Evolutionary conservation across 1,140 invertebrate genomes (phyloP).

Genomic region (Prorops nasuta): DNA sequence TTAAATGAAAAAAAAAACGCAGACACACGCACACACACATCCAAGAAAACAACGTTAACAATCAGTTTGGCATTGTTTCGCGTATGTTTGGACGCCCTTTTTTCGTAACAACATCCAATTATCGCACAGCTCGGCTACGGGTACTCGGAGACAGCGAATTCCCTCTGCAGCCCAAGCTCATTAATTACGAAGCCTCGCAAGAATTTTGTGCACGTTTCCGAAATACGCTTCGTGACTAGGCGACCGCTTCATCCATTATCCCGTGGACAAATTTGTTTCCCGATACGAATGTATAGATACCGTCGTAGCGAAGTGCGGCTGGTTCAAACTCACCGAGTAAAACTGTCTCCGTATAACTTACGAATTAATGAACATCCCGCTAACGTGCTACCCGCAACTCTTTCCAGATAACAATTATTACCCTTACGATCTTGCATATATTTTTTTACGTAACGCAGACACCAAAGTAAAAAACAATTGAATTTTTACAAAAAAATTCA

Average conservation of each 20-base stretch:
- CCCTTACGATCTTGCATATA: background rate
- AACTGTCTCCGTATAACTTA: slow-evolving; percentile 37
- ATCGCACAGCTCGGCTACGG: too few species aligned
- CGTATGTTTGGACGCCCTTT: too few species aligned
- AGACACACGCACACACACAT: too few species aligned
- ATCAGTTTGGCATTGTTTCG: too few species aligned
- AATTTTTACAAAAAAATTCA: too few species aligned
- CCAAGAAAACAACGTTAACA: too few species aligned
- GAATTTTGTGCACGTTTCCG: slow-evolving; percentile 30
- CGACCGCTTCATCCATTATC: slow-evolving; percentile 50
- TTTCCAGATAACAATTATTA: slow-evolving; percentile 26
- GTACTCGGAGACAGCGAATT: background rate
- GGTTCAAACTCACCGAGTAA: slow-evolving; percentile 31
- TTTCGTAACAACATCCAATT: too few species aligned
- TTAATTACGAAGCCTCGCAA: slow-evolving; percentile 35
- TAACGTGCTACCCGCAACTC: slow-evolving; percentile 26
- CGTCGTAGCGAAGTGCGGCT: slow-evolving; percentile 23
- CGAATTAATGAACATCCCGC: slow-evolving; percentile 44
- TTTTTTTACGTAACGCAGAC: slow-evolving; percentile 5
- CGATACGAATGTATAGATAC: slow-evolving; percentile 42
- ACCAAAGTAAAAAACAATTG: too few species aligned
- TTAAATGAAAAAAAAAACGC: too few species aligned
- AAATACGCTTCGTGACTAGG: slow-evolving; percentile 33
- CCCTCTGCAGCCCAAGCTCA: slow-evolving; percentile 18
- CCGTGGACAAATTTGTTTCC: slow-evolving; percentile 50